phyloP scores from a whole-genome alignment of 2,113 vertebrate species.

The Tapirus terrestris region DNA sequence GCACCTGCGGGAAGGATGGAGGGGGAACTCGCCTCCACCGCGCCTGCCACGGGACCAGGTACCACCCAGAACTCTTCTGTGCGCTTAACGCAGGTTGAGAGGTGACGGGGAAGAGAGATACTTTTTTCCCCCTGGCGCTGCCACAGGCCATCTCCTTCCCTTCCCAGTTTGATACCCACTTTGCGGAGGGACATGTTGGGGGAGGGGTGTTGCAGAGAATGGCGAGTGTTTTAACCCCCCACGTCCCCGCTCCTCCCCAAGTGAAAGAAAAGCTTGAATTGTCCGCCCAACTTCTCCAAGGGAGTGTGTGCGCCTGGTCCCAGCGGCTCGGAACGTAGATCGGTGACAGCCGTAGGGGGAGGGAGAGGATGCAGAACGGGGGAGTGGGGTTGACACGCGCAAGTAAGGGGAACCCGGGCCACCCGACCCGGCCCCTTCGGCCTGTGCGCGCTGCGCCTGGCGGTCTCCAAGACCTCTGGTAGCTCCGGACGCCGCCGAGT shows the following conservation, averaged over 20 bases:
- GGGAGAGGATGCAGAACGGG: rapidly evolving
- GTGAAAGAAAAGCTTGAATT: background rate
- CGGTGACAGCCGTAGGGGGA: background rate
- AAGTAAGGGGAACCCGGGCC: background rate
- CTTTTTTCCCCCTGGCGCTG: background rate
- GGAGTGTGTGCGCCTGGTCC: background rate
- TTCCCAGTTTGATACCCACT: background rate
- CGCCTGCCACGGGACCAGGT: background rate
- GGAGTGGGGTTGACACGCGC: rapidly evolving
- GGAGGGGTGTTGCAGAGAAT: too few species aligned
- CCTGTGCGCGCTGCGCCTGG: background rate
- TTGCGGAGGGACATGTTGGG: background rate
- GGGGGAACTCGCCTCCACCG: background rate
- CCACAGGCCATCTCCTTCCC: background rate
- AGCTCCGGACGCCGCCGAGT: background rate
- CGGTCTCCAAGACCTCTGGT: background rate
- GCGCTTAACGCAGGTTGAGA: background rate
- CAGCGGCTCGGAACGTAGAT: background rate
- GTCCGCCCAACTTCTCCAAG: background rate
- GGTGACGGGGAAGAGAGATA: background rate
- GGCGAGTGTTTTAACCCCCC: background rate
- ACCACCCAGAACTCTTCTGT: rapidly evolving
- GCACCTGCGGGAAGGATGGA: constrained; percentile 13
- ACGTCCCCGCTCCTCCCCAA: background rate
- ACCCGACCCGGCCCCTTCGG: background rate